Evolutionary conservation across 2,888 invertebrate genomes (phyloP), one percentile per base, ranked within the genome.

Genomic region (Drosophila melanosoma): DNA sequence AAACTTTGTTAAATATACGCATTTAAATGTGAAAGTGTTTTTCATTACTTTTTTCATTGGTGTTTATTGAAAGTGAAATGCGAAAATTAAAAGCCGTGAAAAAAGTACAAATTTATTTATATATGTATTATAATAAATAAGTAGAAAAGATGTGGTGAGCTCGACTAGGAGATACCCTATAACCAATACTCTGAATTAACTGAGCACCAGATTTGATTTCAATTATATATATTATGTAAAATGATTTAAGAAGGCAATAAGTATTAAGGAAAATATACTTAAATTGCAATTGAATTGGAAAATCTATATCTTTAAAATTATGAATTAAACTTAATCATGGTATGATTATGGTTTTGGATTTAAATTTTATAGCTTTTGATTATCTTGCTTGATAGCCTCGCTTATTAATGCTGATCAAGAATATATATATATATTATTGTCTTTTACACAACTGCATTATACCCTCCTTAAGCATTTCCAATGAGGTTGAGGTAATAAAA

Each of bases 1-100:
- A 85, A 88, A 74, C 36, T 26, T 1, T 70, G 32, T 15, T 29
- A n/a, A 51, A 29, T 6, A 51, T 29, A 26, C 6, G 6, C 26
- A 17, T 10, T 11, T 26, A 26, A 49, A 23, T 49, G 29, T 49
- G 8, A 0, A 8, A 8, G 23, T 15, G 23, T 23, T 45, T 15
- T 15, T 45, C 15, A 4, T 4, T 2, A 4, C 17, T 15, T 45
- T 8, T 8, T 15, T 23, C 45, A 23, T 2, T 45, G 15, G 45
- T 23, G 40, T 10, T 4, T 10, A 40, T 40, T 40, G 45, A 45
- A 45, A 45, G 45, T 45, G 23, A 45, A 23, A 23, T 45, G 45
- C 23, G 23, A 45, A 45, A 49, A 26, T 49, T 49, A 26, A 49
- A 8, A 49, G 26, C 17, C 17, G 26, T 49, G 11, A 23, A n/a